A percentile compares a stretch with the other conserved stretches of the same genome.
These are phyloP conservation scores for Varanus komodoensis DNA, from an alignment of 2,113 vertebrate species.

Conservation along the genomic window DNA sequence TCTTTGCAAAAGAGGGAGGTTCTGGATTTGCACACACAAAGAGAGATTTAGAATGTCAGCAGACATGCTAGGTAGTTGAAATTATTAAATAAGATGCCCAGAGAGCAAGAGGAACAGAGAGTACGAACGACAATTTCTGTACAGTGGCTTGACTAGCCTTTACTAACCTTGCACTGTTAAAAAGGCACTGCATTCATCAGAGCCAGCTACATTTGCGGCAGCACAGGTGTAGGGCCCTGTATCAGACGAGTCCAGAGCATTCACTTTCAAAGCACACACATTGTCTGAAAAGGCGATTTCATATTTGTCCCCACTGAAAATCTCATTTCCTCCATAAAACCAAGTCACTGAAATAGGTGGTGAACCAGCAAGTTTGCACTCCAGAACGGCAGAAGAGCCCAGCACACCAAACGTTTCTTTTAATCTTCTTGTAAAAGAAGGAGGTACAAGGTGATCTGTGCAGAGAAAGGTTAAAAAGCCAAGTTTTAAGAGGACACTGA, in stretches of 20 bases:
- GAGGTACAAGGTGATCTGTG: conserved; percentile 92
- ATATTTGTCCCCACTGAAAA: conserved; percentile 88
- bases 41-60: conserved; percentile 11
- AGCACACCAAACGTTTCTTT: conserved; percentile 86
- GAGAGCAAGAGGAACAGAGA: conserved; percentile 32
- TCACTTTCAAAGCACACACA: conserved; percentile 87
- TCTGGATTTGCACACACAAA: conserved; percentile 82
- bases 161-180: conserved; percentile 95
- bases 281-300: conserved; percentile 90
- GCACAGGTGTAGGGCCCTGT: conserved; percentile 89
- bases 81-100: conserved; percentile 19
- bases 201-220: conserved; percentile 90
- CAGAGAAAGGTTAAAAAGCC: conserved; percentile 56
- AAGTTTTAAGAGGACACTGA: conserved; percentile 27
- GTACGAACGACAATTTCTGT: neutral
- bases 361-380: conserved; percentile 94
- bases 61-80: neutral
- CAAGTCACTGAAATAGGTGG: conserved; percentile 91
- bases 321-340: conserved; percentile 90
- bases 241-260: conserved; percentile 84
- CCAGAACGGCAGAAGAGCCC: conserved; percentile 83
- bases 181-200: conserved; percentile 86
- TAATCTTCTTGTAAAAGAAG: conserved; percentile 91
- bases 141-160: neutral
- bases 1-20: conserved; percentile 93